phyloP scores from a whole-genome alignment of 2,113 vertebrate species.

The Riparia riparia region DNA sequence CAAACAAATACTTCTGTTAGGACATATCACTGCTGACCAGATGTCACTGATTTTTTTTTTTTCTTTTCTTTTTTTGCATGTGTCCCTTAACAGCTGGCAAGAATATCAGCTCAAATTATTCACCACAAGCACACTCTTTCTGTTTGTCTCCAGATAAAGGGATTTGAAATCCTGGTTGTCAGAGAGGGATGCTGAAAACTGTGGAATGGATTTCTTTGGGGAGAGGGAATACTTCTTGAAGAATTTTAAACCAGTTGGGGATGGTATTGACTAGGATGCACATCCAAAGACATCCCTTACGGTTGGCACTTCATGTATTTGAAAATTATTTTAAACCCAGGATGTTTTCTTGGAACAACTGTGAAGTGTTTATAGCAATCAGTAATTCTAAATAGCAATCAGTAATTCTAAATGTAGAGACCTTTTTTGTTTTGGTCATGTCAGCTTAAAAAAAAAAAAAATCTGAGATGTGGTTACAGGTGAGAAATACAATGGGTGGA shows the following conservation, averaged over 20 bases:
- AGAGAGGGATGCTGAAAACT: conserved; percentile 68
- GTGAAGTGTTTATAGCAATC: not conserved
- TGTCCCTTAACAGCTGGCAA: conserved; percentile 76
- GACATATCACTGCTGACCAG: conserved; percentile 69
- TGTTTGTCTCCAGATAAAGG: conserved; percentile 77
- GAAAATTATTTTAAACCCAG: not conserved
- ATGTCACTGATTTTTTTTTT: conserved; percentile 58
- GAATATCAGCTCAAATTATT: conserved; percentile 74
- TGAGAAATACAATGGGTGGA: not conserved
- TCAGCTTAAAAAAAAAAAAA: not conserved
- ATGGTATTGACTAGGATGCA: not conserved
- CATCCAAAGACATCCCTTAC: not conserved
- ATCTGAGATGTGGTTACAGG: not conserved
- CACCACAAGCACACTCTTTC: conserved; percentile 66
- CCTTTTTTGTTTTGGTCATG: not conserved
- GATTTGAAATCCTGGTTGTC: conserved; percentile 70
- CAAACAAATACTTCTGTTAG: conserved; percentile 61
- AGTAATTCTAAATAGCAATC: not conserved
- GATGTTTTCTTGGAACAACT: not conserved
- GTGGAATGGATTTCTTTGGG: conserved; percentile 68
- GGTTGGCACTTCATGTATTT: not conserved
- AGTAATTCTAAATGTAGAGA: not conserved
- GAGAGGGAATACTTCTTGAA: conserved; percentile 31
- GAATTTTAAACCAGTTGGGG: not conserved
- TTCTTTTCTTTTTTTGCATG: conserved; percentile 50